Conservation (phyloP, 2,888 invertebrate genomes). For the Drosophila formosana region DNA sequence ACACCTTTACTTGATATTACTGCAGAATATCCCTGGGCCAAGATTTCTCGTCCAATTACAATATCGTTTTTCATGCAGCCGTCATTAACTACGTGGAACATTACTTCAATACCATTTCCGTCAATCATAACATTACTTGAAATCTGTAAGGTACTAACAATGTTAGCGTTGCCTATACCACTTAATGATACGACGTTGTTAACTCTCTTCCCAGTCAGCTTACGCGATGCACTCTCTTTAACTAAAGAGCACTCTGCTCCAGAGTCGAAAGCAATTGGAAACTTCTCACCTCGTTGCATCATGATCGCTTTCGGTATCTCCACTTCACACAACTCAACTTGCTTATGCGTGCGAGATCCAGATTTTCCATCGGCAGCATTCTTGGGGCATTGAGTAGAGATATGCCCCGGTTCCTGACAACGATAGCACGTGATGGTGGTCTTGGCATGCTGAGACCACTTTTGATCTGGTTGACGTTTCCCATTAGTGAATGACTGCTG, state of each 20-base stretch:
- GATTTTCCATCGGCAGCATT: neutral
- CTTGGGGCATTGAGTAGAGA: slow-evolving; percentile 2
- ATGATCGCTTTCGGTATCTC: slow-evolving; percentile 6
- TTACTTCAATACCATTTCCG: slow-evolving; percentile 6
- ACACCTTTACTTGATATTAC: slow-evolving; percentile 5
- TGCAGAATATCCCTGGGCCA: slow-evolving; percentile 19
- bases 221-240: slow-evolving; percentile 12
- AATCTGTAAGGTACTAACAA: slow-evolving; percentile 5
- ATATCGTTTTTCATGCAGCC: slow-evolving; percentile 20
- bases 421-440: slow-evolving; percentile 2
- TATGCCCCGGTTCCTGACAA: slow-evolving; percentile 5
- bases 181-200: slow-evolving; percentile 5
- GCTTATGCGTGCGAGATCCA: neutral
- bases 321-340: neutral
- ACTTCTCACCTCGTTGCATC: slow-evolving; percentile 14
- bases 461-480: too few species aligned
- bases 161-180: slow-evolving; percentile 5
- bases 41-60: neutral
- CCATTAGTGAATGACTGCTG: neutral
- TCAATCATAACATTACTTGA: slow-evolving; percentile 8
- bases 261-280: slow-evolving; percentile 4
- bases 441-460: neutral
- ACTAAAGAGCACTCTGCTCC: slow-evolving; percentile 6
- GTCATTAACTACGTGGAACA: slow-evolving; percentile 17
- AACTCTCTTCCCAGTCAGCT: neutral